Base-by-base conservation (phyloP, 2,888 invertebrate species). In the Erannis defoliaria region DNA sequence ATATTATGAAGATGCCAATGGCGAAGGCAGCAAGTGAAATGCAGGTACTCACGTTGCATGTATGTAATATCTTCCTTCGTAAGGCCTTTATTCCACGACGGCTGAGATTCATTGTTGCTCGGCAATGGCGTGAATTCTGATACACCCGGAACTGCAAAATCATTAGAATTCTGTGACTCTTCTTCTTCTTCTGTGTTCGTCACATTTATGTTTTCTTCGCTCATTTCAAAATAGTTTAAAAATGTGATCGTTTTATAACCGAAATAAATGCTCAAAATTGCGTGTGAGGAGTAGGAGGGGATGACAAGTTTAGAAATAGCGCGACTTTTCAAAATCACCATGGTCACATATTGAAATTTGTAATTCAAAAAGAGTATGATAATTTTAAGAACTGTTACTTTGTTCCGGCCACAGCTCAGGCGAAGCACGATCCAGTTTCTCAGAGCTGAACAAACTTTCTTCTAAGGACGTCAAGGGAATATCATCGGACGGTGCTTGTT, bases 341-440 rank as follows among this genome's bases (percentile, higher is more conserved):
- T 50, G 33, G 46, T 35, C 61, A 57, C 55, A 48, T 67, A 26
- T 49, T 19, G 45, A 43, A 10, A 50, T 60, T 42, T 37, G 19
- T 40, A 50, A 18, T 40, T 12, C 43, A 26, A 29, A 8, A 23
- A 43, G 54, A 61, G 14, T 19, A 21, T 42, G 29, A 16, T 33
- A 18, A 45, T 43, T 58, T 31, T 50, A 12, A 5, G 46, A 45
- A 26, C 62, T 48, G 96, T 95, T 94, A 98, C 98, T 97, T 93
- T 97, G 97, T 88, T 98, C 98, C 21, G 98, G 98, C 99, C 99
- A 99, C 77, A 99, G 89, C 83, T 99, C 98, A 31, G 99, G 99
- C 1, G 99, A 99, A n/a, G 97, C 95, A 74, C 99, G 94, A 88
- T 98, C 98, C 74, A 99, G 91, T 83, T 97, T 98, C 91, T 99